Evolutionary conservation across 2,797 vertebrate genomes (phyloP).

Genomic region (Bovichtus variegatus): DNA sequence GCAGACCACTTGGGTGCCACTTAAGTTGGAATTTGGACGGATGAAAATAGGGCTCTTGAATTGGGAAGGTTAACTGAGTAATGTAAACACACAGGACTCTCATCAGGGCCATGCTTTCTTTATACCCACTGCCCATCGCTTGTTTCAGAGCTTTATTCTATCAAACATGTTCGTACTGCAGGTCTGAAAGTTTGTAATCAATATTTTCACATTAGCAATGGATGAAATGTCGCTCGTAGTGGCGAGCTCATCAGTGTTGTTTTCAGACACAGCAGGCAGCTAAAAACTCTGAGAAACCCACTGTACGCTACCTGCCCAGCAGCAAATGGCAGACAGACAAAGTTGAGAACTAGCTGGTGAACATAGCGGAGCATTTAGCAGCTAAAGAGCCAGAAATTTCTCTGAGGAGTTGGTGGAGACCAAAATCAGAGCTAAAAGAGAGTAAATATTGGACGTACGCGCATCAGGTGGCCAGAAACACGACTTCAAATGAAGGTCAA

Average conservation of each 20-base stretch:
- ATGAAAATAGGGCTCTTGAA: constrained; percentile 66
- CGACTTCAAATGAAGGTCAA: background rate
- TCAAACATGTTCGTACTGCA: background rate
- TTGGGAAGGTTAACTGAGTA: constrained; percentile 52
- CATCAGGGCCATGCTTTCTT: background rate
- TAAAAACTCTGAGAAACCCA: background rate
- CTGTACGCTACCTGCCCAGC: background rate
- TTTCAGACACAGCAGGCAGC: background rate
- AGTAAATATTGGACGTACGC: background rate
- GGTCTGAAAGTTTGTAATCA: background rate
- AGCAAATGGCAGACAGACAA: background rate
- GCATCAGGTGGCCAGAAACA: background rate
- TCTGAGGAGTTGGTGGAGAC: background rate
- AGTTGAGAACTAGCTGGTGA: background rate
- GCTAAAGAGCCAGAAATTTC: background rate
- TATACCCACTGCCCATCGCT: background rate
- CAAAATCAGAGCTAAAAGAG: background rate
- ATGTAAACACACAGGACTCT: constrained; percentile 51
- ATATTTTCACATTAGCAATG: background rate
- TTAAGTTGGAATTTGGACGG: constrained; percentile 59
- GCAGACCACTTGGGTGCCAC: constrained; percentile 56
- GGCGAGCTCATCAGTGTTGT: background rate
- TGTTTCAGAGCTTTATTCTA: background rate
- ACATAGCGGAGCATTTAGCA: background rate
- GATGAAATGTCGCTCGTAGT: background rate